These are phyloP conservation scores for Palloptera scutellata DNA, from an alignment of 2,888 invertebrate species.

Conservation along the genomic window DNA sequence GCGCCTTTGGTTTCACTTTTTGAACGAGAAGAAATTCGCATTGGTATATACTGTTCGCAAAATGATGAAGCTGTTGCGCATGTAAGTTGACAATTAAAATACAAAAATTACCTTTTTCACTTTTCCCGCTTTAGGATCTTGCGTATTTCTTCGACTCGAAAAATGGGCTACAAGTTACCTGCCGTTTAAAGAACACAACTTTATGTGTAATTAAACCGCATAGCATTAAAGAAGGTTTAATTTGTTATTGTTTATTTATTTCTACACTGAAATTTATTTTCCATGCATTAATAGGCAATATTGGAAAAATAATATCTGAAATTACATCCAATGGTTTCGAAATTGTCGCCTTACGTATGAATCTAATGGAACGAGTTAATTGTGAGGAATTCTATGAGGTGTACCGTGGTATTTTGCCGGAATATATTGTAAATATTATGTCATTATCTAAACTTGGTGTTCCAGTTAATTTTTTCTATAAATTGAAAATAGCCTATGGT, in stretches of 20 bases:
- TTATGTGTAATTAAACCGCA: constrained; percentile 91
- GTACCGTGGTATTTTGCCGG: constrained; percentile 86
- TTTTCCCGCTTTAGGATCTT: constrained; percentile 65
- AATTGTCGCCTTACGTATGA: constrained; percentile 82
- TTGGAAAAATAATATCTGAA: constrained; percentile 75
- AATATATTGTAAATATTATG: constrained; percentile 70
- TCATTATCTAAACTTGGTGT: neutral
- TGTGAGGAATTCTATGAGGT: constrained; percentile 93
- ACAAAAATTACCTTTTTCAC: neutral
- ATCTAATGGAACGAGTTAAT: constrained; percentile 79
- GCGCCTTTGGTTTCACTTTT: constrained; percentile 70
- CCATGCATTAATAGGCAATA: constrained; percentile 52
- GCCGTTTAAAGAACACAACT: constrained; percentile 73
- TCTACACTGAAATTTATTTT: too few relatives aligned
- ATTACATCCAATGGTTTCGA: constrained; percentile 81
- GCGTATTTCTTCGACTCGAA: constrained; percentile 71
- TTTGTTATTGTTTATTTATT: too few relatives aligned
- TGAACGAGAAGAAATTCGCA: constrained; percentile 73
- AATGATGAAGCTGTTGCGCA: constrained; percentile 62
- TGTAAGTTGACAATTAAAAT: constrained; percentile 22
- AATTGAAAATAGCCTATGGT: constrained; percentile 76
- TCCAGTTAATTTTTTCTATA: constrained; percentile 10
- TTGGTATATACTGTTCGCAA: constrained; percentile 75
- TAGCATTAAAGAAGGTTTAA: constrained; percentile 76
- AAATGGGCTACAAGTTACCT: constrained; percentile 65